phyloP scores from a whole-genome alignment of 2,113 vertebrate genomes.

The Spea multiplicata region DNA sequence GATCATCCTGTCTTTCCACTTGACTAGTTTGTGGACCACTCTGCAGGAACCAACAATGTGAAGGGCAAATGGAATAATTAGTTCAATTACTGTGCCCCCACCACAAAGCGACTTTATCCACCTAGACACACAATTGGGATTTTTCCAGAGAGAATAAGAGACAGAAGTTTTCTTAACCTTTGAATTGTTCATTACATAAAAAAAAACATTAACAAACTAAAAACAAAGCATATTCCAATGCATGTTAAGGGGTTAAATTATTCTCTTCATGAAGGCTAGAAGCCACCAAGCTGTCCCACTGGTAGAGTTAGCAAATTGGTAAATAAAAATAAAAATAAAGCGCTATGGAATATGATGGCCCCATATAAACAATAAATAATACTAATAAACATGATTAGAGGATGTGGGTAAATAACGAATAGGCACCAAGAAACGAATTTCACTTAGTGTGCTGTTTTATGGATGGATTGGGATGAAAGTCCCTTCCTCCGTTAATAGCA shows the following conservation, averaged over 20 bases:
- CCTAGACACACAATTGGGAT: slow-evolving; percentile 14
- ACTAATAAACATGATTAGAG: too few species aligned
- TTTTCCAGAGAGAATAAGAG: background rate
- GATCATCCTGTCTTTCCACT: slow-evolving; percentile 26
- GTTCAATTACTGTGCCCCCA: slow-evolving; percentile 43
- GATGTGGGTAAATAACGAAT: too few species aligned
- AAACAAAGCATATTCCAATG: background rate
- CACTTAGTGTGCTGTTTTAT: too few species aligned
- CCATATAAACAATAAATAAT: too few species aligned
- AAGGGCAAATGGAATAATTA: slow-evolving; percentile 35
- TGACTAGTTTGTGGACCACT: slow-evolving; percentile 15
- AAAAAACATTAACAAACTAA: background rate
- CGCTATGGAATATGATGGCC: too few species aligned
- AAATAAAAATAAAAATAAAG: too few species aligned
- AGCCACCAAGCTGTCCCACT: background rate
- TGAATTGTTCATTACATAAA: background rate
- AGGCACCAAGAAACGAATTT: too few species aligned
- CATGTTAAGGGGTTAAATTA: too few species aligned
- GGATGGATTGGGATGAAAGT: too few species aligned
- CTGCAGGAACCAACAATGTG: slow-evolving; percentile 41
- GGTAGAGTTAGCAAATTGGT: background rate
- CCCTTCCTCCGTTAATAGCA: too few species aligned
- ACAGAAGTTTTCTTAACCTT: too few species aligned
- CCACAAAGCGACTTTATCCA: slow-evolving; percentile 38
- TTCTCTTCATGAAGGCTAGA: too few species aligned